Percentiles rank a stretch among this genome's conserved stretches.
Evolutionary conservation across 2,797 vertebrate genomes (phyloP).

Genomic region (Lagorchestes hirsutus): DNA sequence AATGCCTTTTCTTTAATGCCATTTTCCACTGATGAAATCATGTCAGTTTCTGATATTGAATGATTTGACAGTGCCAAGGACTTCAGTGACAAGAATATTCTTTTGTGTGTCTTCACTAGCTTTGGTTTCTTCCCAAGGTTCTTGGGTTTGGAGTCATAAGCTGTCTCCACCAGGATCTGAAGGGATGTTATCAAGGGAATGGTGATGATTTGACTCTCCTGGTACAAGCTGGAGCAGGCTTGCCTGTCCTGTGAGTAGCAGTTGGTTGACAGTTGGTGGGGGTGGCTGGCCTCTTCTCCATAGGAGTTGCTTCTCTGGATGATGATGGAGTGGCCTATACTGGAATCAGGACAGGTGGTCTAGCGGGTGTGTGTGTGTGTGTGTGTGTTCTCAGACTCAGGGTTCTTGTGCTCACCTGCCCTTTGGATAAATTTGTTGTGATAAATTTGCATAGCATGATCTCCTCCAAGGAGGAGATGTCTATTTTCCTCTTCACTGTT

Average conservation of each 20-base stretch:
- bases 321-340: not conserved
- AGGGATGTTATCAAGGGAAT: not conserved
- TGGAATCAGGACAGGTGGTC: not conserved
- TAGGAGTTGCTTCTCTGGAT: not conserved
- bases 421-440: not conserved
- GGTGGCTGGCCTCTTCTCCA: not conserved
- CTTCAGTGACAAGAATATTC: not conserved
- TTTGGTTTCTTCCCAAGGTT: not conserved
- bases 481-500: not conserved
- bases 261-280: not conserved
- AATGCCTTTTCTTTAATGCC: not conserved
- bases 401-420: not conserved
- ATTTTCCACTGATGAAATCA: not conserved
- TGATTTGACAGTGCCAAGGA: not conserved
- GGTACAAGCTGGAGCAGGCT: not conserved
- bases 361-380: too few relatives aligned
- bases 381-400: not conserved
- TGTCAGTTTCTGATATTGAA: not conserved
- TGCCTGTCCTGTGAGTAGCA: not conserved
- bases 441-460: not conserved
- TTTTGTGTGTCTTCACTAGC: not conserved
- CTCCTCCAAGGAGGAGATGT: not conserved
- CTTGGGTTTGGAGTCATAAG: not conserved
- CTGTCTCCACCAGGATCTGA: not conserved
- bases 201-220: not conserved